phyloP scores from a whole-genome alignment of 92 coral and sea anemone genomes.

The Pocillopora grandis region DNA sequence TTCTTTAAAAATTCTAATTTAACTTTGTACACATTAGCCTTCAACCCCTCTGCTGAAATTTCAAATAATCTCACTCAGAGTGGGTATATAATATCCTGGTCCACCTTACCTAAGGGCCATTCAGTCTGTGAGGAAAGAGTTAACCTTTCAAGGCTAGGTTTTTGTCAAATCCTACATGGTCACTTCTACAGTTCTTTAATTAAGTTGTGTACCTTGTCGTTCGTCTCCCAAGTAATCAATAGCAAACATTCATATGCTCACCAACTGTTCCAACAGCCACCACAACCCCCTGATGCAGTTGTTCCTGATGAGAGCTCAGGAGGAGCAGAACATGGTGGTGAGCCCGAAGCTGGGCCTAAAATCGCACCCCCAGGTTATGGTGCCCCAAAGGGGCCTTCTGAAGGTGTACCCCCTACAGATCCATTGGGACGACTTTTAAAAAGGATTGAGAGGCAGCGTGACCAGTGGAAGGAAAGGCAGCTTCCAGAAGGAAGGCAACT shows the following conservation, averaged over 20 bases:
- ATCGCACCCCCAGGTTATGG: neutral
- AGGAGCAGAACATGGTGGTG: neutral
- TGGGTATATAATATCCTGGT: no score
- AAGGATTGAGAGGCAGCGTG: slow-evolving; percentile 77
- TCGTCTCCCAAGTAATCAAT: no score
- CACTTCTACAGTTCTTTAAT: no score
- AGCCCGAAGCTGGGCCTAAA: slow-evolving; percentile 15
- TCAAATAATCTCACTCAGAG: no score
- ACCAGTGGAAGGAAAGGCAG: slow-evolving; percentile 51
- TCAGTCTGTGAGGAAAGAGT: no score
- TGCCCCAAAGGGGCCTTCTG: slow-evolving; percentile 24
- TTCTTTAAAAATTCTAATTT: no score
- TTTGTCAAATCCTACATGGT: no score
- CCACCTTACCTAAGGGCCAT: no score
- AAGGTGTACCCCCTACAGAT: slow-evolving; percentile 54
- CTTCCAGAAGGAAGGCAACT: neutral
- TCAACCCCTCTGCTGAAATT: no score
- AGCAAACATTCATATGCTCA: neutral
- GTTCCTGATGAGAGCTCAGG: slow-evolving; percentile 20
- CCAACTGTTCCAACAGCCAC: neutral
- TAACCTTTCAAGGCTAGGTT: no score
- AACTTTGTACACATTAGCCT: no score
- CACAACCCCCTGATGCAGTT: slow-evolving; percentile 1
- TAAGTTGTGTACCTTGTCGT: no score
- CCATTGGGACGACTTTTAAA: slow-evolving; percentile 71